Evolutionary conservation across 2,113 vertebrate species (phyloP), one percentile per base, ranked within the genome.

Genomic region (Scopus umbretta): DNA sequence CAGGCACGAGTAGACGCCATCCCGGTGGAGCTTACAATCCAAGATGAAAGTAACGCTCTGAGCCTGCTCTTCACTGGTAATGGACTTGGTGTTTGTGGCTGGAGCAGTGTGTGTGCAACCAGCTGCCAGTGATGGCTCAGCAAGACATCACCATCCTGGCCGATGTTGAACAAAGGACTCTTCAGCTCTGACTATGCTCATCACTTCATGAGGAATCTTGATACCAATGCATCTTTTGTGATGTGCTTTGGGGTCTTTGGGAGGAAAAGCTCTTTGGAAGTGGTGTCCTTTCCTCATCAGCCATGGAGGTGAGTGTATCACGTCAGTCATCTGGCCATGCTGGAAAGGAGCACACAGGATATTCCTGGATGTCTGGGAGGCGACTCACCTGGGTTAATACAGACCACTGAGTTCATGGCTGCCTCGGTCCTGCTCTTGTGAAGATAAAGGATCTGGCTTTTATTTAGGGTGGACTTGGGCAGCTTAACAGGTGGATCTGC

Each of bases 121-220:
- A 0, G 0, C 43, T 87, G 26, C 58, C 52, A 16, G 59, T 7
- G 30, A 11, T 18, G 45, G 78, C 79, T 91, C 84, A 47, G 45
- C 84, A 78, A 63, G 59, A 85, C 71, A 29, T 91, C 21, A 7
- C n/a, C 10, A 3, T 61, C 65, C 42, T 58, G 72, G 49, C 52
- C 1, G 3, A n/a, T 2, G 0, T 0, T 15, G 59, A 81, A 59
- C 68, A 66, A 65, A 75, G 53, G 73, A 11, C 18, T 49, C 3
- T 30, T 27, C 13, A 34, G 49, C 70, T 70, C 45, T 34, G 34
- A 42, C 20, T 0, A 1, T 32, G 45, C 45, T 82, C 49, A 10
- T 62, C 47, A 2, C 27, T 55, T 86, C 10, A 1, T 61, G 62
- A 73, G 29, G 80, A 27, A 81, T 62, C 30, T 83, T 67, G 42